Evolutionary conservation across 2,113 vertebrate species (phyloP).

Genomic region (Pantherophis guttatus): DNA sequence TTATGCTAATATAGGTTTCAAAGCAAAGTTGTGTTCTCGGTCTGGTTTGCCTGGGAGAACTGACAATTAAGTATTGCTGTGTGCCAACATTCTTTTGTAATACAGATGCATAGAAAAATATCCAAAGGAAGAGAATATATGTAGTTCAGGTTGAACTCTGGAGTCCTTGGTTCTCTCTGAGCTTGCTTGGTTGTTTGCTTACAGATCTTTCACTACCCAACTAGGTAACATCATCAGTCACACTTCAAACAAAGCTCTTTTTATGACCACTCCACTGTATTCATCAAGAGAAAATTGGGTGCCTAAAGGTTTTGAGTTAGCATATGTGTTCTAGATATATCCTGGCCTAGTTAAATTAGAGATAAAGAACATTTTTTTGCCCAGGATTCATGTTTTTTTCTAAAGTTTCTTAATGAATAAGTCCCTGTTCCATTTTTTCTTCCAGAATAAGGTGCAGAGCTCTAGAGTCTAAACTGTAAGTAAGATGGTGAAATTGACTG

Average conservation of each 20-base stretch:
- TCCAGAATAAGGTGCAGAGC: background rate
- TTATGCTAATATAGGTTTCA: background rate
- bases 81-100: background rate
- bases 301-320: background rate
- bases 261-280: background rate
- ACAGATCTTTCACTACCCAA: background rate
- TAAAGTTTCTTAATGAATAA: background rate
- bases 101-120: background rate
- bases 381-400: background rate
- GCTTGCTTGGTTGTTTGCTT: background rate
- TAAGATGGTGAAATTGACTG: background rate
- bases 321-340: background rate
- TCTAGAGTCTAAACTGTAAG: background rate
- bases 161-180: background rate
- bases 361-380: background rate
- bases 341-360: background rate
- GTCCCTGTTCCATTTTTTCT: background rate
- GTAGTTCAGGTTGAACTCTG: background rate
- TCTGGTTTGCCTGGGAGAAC: background rate
- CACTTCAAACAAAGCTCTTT: background rate
- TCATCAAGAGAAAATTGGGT: background rate
- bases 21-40: background rate
- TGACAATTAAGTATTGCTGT: background rate
- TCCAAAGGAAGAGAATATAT: background rate
- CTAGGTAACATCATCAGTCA: background rate